Evolutionary conservation across 2,797 vertebrate genomes (phyloP).

Genomic region (Hirundo rustica): DNA sequence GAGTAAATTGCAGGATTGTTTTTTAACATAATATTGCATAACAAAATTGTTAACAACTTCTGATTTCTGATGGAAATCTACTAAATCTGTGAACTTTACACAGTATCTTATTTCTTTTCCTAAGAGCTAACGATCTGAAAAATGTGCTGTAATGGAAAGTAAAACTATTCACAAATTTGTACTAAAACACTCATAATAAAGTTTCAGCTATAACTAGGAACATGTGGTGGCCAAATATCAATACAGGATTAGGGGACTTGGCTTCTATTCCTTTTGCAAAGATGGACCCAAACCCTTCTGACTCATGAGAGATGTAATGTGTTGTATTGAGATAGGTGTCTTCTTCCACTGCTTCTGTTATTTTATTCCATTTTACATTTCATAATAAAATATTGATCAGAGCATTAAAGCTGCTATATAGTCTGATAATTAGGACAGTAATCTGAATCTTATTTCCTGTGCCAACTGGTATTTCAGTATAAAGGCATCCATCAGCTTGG

Average conservation of each 20-base stretch:
- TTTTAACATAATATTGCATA: background rate
- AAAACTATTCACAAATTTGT: background rate
- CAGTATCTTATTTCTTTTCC: background rate
- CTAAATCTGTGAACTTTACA: background rate
- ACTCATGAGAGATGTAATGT: background rate
- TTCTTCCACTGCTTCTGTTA: background rate
- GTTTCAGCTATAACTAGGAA: background rate
- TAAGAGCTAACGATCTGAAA: background rate
- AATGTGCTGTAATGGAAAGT: background rate
- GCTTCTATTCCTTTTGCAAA: background rate
- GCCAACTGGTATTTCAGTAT: constrained; percentile 5
- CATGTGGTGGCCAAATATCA: background rate
- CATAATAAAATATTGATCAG: constrained; percentile 53
- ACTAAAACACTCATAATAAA: background rate
- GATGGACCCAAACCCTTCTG: background rate
- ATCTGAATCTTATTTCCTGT: background rate
- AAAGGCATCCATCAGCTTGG: constrained; percentile 7
- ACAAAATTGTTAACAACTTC: background rate
- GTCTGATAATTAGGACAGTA: constrained; percentile 23
- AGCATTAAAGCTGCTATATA: constrained; percentile 6
- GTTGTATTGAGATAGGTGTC: background rate
- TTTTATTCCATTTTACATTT: constrained; percentile 5
- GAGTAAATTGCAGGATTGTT: background rate
- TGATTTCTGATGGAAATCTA: background rate
- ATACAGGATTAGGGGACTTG: background rate